A percentile compares a stretch with the other conserved stretches of the same genome.
phyloP scores from a whole-genome alignment of 2,113 vertebrate species.

The Hippocampus guttulatus region DNA sequence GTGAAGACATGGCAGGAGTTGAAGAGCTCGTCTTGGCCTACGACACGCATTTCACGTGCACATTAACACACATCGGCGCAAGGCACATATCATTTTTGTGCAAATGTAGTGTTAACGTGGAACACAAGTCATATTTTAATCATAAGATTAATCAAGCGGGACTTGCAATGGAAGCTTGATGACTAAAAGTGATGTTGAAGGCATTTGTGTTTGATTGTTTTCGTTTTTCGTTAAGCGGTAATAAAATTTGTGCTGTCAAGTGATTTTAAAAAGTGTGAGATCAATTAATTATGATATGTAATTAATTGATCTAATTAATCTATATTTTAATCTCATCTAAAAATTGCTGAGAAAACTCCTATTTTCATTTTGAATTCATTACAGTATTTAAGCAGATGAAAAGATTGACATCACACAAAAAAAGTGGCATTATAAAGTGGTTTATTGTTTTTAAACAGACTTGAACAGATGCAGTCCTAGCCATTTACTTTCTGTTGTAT shows the following conservation, averaged over 20 bases:
- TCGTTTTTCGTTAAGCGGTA: background rate
- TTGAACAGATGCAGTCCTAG: no score
- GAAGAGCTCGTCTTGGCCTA: slow-evolving; percentile 26
- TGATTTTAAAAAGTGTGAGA: no score
- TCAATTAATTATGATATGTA: no score
- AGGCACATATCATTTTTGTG: slow-evolving; percentile 42
- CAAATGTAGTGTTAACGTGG: slow-evolving; percentile 7
- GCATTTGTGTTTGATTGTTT: background rate
- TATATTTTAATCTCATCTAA: no score
- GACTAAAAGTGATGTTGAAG: slow-evolving; percentile 20
- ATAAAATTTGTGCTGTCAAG: background rate
- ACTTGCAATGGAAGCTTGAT: slow-evolving; percentile 41
- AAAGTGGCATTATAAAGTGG: no score
- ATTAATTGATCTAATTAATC: no score
- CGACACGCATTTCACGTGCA: slow-evolving; percentile 1
- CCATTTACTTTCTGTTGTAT: no score
- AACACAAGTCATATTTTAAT: slow-evolving; percentile 13
- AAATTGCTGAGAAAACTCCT: no score
- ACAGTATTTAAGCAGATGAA: no score
- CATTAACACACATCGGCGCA: slow-evolving; percentile 1
- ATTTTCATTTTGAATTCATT: no score
- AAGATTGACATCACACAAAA: no score
- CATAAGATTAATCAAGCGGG: slow-evolving; percentile 33
- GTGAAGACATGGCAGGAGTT: slow-evolving; percentile 43
- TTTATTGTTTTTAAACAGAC: no score